Conservation (phyloP, 1,140 invertebrate genomes). For the Rhopalosiphum padi region DNA sequence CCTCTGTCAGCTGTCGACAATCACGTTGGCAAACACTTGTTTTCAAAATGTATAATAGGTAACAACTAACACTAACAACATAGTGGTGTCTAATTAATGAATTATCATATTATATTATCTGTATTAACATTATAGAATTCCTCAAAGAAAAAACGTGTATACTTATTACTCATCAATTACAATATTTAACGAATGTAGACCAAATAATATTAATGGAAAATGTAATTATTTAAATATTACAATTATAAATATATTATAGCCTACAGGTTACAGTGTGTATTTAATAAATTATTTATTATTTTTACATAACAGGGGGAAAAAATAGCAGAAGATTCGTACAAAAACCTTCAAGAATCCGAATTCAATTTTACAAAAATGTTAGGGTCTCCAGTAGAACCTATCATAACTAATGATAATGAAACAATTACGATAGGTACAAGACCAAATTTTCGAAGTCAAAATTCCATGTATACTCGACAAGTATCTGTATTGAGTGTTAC, state of each 20-base stretch:
- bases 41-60: slow-evolving; percentile 73
- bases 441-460: background rate
- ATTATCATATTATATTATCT: background rate
- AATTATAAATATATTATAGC: background rate
- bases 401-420: background rate
- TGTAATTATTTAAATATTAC: slow-evolving; percentile 63
- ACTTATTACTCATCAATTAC: slow-evolving; percentile 84
- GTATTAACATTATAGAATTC: slow-evolving; percentile 62
- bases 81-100: background rate
- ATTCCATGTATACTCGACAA: slow-evolving; percentile 46
- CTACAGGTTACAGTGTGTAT: background rate
- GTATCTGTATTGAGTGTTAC: slow-evolving; percentile 59
- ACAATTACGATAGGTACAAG: background rate
- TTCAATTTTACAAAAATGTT: slow-evolving; percentile 69
- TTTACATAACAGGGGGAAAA: slow-evolving; percentile 67
- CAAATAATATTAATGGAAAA: slow-evolving; percentile 81
- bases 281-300: background rate
- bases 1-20: slow-evolving; percentile 83
- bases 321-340: slow-evolving; percentile 68
- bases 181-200: slow-evolving; percentile 77
- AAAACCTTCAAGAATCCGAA: slow-evolving; percentile 66
- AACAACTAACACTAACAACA: background rate
- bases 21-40: slow-evolving; percentile 81
- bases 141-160: slow-evolving; percentile 73
- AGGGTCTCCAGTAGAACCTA: slow-evolving; percentile 61